Evolutionary conservation across 53 echinoderm and acorn worm genomes (phyloP).

Genomic region (Echinometra lucunter): DNA sequence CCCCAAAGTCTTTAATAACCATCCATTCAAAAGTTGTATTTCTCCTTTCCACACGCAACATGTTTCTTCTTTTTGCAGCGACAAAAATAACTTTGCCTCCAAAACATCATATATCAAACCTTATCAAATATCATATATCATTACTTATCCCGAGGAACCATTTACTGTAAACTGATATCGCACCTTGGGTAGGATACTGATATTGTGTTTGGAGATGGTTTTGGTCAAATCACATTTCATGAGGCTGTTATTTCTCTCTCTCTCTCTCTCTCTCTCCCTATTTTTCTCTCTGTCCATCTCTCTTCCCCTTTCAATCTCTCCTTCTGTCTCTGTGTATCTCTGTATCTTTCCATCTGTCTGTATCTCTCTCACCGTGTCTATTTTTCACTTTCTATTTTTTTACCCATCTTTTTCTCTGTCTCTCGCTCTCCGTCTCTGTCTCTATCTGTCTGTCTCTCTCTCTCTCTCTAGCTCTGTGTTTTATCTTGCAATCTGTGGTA

Average conservation of each 20-base stretch:
- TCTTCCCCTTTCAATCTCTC: no score
- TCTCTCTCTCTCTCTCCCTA: background rate
- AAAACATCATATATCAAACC: background rate
- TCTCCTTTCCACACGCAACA: background rate
- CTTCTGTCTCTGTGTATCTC: no score
- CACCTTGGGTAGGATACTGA: background rate
- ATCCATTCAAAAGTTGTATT: background rate
- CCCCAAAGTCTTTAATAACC: background rate
- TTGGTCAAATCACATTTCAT: background rate
- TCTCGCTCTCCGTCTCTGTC: background rate
- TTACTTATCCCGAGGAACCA: background rate
- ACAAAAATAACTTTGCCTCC: background rate
- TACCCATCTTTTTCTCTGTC: no score
- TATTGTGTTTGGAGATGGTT: background rate
- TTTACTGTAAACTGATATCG: conserved; percentile 6
- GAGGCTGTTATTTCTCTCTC: background rate
- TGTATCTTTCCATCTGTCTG: no score
- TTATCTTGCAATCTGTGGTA: background rate
- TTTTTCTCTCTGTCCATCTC: no score
- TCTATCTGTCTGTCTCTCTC: background rate
- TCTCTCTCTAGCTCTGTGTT: background rate
- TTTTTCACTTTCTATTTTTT: no score
- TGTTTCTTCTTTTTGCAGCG: background rate
- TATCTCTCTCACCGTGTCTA: no score
- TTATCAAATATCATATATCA: conserved; percentile 20